Percentiles rank a stretch among this genome's conserved stretches.
These are phyloP conservation scores for Phania funesta DNA, from an alignment of 2,888 invertebrate species.

Conservation along the genomic window DNA sequence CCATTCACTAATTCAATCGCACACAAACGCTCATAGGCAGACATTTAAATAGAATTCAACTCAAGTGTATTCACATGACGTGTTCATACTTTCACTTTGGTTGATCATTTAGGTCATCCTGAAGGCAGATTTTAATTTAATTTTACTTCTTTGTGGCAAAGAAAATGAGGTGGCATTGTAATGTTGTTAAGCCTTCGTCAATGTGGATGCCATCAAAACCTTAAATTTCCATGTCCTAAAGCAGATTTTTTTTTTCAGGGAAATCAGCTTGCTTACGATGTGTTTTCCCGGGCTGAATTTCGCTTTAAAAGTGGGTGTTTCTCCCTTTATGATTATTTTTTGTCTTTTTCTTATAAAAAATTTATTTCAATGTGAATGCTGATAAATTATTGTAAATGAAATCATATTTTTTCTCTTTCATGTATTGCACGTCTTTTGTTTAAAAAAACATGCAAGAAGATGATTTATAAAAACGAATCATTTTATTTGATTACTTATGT, in stretches of 20 bases:
- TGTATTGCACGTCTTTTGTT: slow-evolving; percentile 30
- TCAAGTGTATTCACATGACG: slow-evolving; percentile 1
- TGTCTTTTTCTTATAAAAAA: slow-evolving; percentile 12
- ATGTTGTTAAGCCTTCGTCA: not conserved
- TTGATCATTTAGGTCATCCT: slow-evolving; percentile 54
- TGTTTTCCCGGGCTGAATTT: slow-evolving; percentile 19
- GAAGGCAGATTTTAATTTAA: slow-evolving; percentile 46
- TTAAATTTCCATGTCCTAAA: slow-evolving; percentile 6
- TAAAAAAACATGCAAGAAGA: slow-evolving; percentile 1
- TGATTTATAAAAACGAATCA: slow-evolving; percentile 67
- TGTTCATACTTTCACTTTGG: slow-evolving; percentile 44
- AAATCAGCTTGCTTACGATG: slow-evolving; percentile 53
- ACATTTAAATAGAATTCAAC: not conserved
- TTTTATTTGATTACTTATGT: slow-evolving; percentile 65
- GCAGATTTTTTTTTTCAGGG: not conserved
- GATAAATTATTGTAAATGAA: slow-evolving; percentile 58
- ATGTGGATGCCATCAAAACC: slow-evolving; percentile 11
- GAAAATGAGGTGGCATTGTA: not conserved
- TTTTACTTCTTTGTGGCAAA: slow-evolving; percentile 4
- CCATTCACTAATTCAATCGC: slow-evolving; percentile 2
- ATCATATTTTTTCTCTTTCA: slow-evolving; percentile 38
- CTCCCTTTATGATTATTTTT: not conserved
- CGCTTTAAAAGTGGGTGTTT: not conserved
- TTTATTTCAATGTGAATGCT: slow-evolving; percentile 51
- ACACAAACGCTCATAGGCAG: not conserved